Evolutionary conservation across 2,888 invertebrate genomes (phyloP), one percentile per base, ranked within the genome.

Genomic region (Ectobius pallidus): DNA sequence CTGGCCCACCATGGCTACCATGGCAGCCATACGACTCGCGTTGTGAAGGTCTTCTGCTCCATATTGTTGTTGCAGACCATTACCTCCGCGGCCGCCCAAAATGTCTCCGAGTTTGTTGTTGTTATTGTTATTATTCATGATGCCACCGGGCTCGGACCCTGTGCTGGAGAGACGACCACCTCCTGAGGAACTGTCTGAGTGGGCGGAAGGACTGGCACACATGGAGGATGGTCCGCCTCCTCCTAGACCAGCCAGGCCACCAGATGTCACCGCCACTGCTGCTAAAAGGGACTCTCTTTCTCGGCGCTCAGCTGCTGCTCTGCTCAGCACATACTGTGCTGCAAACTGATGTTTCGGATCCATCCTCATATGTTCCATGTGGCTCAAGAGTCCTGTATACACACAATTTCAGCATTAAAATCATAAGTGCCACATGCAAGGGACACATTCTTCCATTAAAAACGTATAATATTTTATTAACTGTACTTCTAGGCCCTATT

Each of bases 361-460:
- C 95, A 96, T 96, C 80, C 96, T 89, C 96, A 96, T 96, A 82
- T 96, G 95, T 80, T 96, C 96, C 96, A 96, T 96, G 82, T 96
- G 96, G 73, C 94, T 93, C 73, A 96, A 87, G 34, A 96, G 88
- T 80, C 96, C 96, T 96, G 85, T 42, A 49, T 0, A n/a, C n/a
- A n/a, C n/a, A n/a, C n/a, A n/a, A n/a, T n/a, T n/a, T n/a, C n/a
- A n/a, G n/a, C n/a, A n/a, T n/a, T n/a, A n/a, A n/a, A n/a, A n/a
- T n/a, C n/a, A n/a, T n/a, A n/a, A n/a, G n/a, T n/a, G n/a, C n/a
- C n/a, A n/a, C n/a, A n/a, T n/a, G n/a, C n/a, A n/a, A n/a, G n/a
- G n/a, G n/a, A n/a, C n/a, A n/a, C n/a, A n/a, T n/a, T n/a, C n/a
- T n/a, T n/a, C n/a, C n/a, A n/a, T n/a, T n/a, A n/a, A n/a, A n/a